Percentiles rank a stretch among this genome's conserved stretches.
phyloP scores from a whole-genome alignment of 2,888 invertebrate species.

The Spodoptera picta region DNA sequence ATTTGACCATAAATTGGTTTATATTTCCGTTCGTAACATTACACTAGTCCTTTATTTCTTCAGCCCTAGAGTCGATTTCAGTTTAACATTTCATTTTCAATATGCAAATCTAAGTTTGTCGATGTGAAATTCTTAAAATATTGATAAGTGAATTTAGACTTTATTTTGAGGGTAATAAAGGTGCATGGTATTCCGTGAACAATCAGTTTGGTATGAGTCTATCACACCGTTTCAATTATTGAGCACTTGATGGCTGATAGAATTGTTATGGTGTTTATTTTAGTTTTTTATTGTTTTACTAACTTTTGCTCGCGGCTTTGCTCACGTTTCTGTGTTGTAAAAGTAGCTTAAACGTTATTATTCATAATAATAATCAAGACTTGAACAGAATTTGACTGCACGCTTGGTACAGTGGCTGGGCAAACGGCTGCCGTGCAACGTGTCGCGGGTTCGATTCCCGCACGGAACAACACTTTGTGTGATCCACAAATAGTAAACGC shows the following conservation, averaged over 20 bases:
- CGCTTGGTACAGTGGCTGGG: too few species aligned
- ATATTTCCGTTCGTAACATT: not conserved
- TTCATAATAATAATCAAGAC: too few species aligned
- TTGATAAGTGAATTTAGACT: constrained; percentile 8
- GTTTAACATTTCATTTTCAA: not conserved
- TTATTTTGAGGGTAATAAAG: constrained; percentile 24
- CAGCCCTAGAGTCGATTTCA: not conserved
- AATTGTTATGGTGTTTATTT: constrained; percentile 36
- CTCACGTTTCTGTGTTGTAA: too few species aligned
- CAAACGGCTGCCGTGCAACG: too few species aligned
- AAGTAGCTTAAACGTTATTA: too few species aligned
- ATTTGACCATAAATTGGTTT: not conserved
- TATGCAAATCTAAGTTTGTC: not conserved
- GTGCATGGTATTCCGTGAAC: not conserved
- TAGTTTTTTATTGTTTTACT: constrained; percentile 17
- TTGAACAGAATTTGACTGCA: too few species aligned
- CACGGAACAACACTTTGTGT: too few species aligned
- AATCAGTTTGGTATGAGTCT: constrained; percentile 6
- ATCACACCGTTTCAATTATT: constrained; percentile 52
- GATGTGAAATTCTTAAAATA: constrained; percentile 24
- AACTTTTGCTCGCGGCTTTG: too few species aligned
- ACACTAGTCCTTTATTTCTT: not conserved
- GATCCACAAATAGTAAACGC: too few species aligned
- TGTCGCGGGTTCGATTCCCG: too few species aligned
- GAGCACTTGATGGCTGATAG: constrained; percentile 54